A percentile compares a stretch with the other conserved stretches of the same genome.
Conservation (phyloP, 2,888 invertebrate species). For the Stenchaetothrips biformis region DNA sequence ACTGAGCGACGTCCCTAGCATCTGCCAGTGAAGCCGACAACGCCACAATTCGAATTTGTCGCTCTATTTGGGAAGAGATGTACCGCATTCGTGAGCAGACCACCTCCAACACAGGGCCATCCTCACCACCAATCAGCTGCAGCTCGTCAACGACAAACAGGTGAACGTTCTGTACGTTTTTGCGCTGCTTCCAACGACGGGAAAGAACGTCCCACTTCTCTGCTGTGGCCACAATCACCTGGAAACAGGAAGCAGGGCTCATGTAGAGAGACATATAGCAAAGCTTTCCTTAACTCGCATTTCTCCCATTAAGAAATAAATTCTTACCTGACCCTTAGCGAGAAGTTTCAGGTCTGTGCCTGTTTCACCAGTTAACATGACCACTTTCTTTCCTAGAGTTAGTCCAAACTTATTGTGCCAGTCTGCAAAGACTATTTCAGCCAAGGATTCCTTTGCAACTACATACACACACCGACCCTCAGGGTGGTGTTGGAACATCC, state of each 20-base stretch:
- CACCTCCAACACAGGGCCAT: slow-evolving; percentile 89
- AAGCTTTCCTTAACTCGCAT: not conserved
- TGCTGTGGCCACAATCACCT: slow-evolving; percentile 94
- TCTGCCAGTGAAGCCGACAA: slow-evolving; percentile 90
- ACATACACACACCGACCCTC: slow-evolving; percentile 89
- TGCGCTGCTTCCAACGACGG: slow-evolving; percentile 96
- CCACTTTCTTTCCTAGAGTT: slow-evolving; percentile 75
- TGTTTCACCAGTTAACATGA: slow-evolving; percentile 93
- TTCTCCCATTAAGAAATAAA: not conserved
- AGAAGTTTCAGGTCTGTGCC: slow-evolving; percentile 91
- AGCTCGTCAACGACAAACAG: slow-evolving; percentile 96
- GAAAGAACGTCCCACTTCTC: slow-evolving; percentile 99
- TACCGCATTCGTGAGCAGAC: slow-evolving; percentile 91
- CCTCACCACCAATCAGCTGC: slow-evolving; percentile 78
- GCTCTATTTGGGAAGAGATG: slow-evolving; percentile 89
- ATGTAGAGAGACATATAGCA: slow-evolving; percentile 32
- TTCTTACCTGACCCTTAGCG: not conserved
- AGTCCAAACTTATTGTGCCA: slow-evolving; percentile 87
- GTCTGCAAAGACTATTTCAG: slow-evolving; percentile 82
- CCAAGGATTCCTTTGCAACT: slow-evolving; percentile 86
- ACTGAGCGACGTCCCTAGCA: slow-evolving; percentile 91
- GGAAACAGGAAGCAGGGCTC: slow-evolving; percentile 75
- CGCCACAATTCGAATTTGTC: slow-evolving; percentile 87
- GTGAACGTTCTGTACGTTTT: slow-evolving; percentile 95
- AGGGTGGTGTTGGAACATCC: slow-evolving; percentile 69